Evolutionary conservation across 1,140 invertebrate genomes (phyloP).

Genomic region (Brachionus angularis): DNA sequence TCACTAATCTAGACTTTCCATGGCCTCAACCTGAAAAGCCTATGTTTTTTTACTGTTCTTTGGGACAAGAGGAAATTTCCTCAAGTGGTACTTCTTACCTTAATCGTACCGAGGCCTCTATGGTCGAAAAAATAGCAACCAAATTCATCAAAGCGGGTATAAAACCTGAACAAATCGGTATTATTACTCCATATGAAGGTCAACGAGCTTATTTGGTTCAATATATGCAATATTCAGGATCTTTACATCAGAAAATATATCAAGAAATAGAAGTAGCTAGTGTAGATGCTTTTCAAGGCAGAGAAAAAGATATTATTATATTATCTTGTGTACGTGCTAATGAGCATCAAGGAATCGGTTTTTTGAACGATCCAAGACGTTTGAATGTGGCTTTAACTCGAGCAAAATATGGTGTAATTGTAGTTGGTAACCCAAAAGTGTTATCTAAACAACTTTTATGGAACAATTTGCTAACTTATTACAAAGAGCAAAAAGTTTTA

Average conservation of each 20-base stretch:
- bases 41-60: slow-evolving; percentile 97
- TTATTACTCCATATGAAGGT: slow-evolving; percentile 98
- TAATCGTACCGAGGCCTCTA: slow-evolving; percentile 94
- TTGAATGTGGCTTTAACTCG: slow-evolving; percentile 95
- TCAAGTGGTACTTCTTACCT: slow-evolving; percentile 96
- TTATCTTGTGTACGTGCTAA: slow-evolving; percentile 82
- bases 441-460: slow-evolving; percentile 94
- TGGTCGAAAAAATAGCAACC: slow-evolving; percentile 93
- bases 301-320: slow-evolving; percentile 96
- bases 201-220: slow-evolving; percentile 95
- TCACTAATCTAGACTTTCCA: slow-evolving; percentile 88
- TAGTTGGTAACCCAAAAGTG: slow-evolving; percentile 98
- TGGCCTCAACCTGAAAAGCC: slow-evolving; percentile 94
- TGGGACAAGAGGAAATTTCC: slow-evolving; percentile 95
- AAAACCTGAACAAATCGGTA: slow-evolving; percentile 96
- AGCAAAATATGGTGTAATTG: slow-evolving; percentile 88
- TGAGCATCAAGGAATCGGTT: slow-evolving; percentile 86
- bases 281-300: slow-evolving; percentile 90
- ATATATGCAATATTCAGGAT: slow-evolving; percentile 98
- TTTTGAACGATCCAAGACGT: slow-evolving; percentile 91
- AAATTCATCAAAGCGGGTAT: slow-evolving; percentile 87
- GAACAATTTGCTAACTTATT: slow-evolving; percentile 95
- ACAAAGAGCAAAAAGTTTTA: slow-evolving; percentile 93
- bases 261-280: slow-evolving; percentile 98
- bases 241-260: slow-evolving; percentile 90